Percentiles rank a stretch among this genome's conserved stretches.
These are phyloP conservation scores for Ochropleura plecta DNA, from an alignment of 2,888 invertebrate species.

Conservation along the genomic window DNA sequence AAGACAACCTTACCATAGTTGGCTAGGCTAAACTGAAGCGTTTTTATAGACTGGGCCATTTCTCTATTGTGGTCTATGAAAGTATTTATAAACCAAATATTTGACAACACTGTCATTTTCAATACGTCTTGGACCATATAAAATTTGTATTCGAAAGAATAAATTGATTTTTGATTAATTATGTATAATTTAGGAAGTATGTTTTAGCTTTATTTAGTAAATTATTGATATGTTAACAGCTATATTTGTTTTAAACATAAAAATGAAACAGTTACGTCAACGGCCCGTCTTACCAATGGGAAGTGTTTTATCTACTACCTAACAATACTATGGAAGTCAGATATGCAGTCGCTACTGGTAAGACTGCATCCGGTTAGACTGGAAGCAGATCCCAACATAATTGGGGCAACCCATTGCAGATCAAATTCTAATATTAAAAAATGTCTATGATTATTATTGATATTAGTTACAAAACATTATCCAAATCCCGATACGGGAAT, in stretches of 20 bases:
- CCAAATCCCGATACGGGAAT: constrained; percentile 18
- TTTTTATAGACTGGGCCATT: background rate
- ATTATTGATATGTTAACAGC: constrained; percentile 43
- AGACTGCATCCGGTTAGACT: background rate
- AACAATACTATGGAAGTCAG: background rate
- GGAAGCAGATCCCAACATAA: background rate
- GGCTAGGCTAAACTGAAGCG: too few species aligned
- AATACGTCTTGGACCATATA: constrained; percentile 10
- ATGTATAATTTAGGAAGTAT: constrained; percentile 37
- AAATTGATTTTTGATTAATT: constrained; percentile 20
- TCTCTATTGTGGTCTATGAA: background rate
- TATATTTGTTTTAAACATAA: background rate
- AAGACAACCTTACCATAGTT: too few species aligned
- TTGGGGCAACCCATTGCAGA: background rate
- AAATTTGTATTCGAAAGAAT: constrained; percentile 18
- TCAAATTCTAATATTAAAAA: background rate
- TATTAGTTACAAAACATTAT: background rate
- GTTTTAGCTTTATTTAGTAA: constrained; percentile 11
- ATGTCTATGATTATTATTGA: background rate
- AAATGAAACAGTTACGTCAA: background rate
- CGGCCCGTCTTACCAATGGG: background rate
- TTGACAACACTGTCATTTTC: constrained; percentile 24
- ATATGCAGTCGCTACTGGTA: background rate
- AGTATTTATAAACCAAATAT: constrained; percentile 9
- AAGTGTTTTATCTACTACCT: background rate